Evolutionary conservation across 2,797 vertebrate species (phyloP).

Genomic region (Hemitrygon akajei): DNA sequence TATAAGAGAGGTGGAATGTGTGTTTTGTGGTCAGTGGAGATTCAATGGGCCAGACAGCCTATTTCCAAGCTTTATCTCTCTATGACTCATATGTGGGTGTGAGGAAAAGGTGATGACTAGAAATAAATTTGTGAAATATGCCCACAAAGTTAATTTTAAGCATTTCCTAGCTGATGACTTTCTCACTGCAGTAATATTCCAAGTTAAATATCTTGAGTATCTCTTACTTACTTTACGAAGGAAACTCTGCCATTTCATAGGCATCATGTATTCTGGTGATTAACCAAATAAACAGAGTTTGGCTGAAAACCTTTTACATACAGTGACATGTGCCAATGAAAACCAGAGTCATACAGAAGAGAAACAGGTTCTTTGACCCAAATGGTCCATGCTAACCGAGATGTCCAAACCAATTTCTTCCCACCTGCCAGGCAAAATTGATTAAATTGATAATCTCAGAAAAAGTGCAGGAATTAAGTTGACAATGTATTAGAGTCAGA

Average conservation of each 20-base stretch:
- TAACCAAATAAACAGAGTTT: neutral
- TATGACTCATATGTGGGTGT: neutral
- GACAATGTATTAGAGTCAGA: too few species aligned
- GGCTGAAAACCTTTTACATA: neutral
- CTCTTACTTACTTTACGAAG: neutral
- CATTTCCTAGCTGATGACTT: neutral
- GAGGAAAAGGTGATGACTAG: neutral
- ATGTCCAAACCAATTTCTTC: too few species aligned
- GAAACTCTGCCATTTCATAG: neutral
- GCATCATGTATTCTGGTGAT: neutral
- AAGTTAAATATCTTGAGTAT: neutral
- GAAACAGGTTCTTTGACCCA: too few species aligned
- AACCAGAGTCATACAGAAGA: neutral
- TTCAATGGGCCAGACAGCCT: too few species aligned
- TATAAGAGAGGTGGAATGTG: too few species aligned
- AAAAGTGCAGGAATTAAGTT: too few species aligned
- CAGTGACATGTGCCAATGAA: neutral
- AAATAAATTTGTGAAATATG: neutral
- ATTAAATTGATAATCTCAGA: too few species aligned
- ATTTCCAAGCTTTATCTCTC: too few species aligned
- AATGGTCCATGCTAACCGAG: too few species aligned
- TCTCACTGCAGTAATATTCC: neutral
- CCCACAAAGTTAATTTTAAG: neutral
- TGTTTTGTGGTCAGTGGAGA: too few species aligned
- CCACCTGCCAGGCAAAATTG: too few species aligned